Base-by-base conservation (phyloP, 2,113 vertebrate genomes). In the Phoxinus phoxinus region DNA sequence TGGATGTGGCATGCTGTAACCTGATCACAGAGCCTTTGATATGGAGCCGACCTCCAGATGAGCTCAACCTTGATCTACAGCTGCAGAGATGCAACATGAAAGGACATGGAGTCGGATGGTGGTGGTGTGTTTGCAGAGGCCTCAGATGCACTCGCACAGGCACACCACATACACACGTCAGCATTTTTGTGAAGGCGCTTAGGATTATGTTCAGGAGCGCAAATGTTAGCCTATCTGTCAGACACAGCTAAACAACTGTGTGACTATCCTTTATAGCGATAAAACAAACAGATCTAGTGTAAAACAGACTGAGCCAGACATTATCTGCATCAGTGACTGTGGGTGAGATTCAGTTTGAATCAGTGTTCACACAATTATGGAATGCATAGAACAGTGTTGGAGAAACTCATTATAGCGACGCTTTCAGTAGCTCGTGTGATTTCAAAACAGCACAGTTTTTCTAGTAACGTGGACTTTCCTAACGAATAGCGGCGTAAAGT, bases 11-110 rank as follows among this genome's bases (percentile, higher is more conserved):
- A 21, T 65, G 74, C 76, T 59, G 83, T 86, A 86, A 89, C 74
- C 56, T n/a, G 85, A 90, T 87, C 85, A 90, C 4, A 32, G 35
- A 84, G 85, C 74, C 87, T 88, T 90, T 90, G 87, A 88, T 88
- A 86, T 80, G 51, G 61, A 75, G 83, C 87, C 69, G 72, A 86
- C 88, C 86, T 83, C 81, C 86, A 81, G 87, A 86, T 83, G 74
- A 85, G 87, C 78, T 67, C 65, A 69, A 75, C 77, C 74, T 85
- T 90, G 87, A 90, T 88, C 79, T 83, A 85, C 53, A 83, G 83
- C 85, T 83, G 78, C 84, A 84, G 78, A 86, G 72, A 83, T 74
- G 44, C 73, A 87, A 87, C 85, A 88, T 90, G 63, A 90, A 90
- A 90, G 87, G 46, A 88, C 21, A 59, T 65, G 59, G 56, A 35